phyloP scores from a whole-genome alignment of 2,888 invertebrate genomes.

The Sesia bembeciformis region DNA sequence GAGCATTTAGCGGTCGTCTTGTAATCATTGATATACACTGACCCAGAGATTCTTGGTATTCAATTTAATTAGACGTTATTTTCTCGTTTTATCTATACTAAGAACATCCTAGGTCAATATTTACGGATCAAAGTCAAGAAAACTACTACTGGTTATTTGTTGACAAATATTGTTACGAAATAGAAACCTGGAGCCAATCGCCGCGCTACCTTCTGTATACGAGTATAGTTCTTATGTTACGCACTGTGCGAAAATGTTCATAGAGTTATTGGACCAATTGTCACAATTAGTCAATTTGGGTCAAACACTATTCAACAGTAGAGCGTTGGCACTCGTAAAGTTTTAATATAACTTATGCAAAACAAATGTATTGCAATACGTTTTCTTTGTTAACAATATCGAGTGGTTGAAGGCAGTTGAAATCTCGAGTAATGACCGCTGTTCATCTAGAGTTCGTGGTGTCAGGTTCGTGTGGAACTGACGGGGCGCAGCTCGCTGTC shows the following conservation, averaged over 20 bases:
- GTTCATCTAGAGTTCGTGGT: neutral
- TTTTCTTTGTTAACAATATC: too few relatives aligned
- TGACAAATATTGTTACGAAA: too few relatives aligned
- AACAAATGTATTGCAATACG: too few relatives aligned
- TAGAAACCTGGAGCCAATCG: too few relatives aligned
- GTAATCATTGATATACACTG: slow-evolving; percentile 54
- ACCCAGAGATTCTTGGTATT: slow-evolving; percentile 35
- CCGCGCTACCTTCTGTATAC: too few relatives aligned
- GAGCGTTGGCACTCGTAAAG: neutral
- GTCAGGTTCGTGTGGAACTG: neutral
- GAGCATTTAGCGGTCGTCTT: slow-evolving; percentile 42
- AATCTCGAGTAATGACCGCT: too few relatives aligned
- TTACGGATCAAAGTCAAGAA: slow-evolving; percentile 38
- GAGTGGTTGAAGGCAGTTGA: too few relatives aligned
- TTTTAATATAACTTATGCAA: neutral
- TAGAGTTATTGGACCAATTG: slow-evolving; percentile 21
- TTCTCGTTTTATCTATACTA: slow-evolving; percentile 40
- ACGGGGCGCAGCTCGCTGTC: neutral
- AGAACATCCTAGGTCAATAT: slow-evolving; percentile 60
- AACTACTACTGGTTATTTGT: slow-evolving; percentile 16
- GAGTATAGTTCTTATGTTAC: neutral
- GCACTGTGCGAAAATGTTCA: neutral
- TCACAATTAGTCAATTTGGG: slow-evolving; percentile 33
- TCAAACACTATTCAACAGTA: slow-evolving; percentile 21
- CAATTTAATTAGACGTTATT: slow-evolving; percentile 50